These are phyloP conservation scores for Holothuria glaberrima DNA, from an alignment of 35 echinoderm and acorn worm species.

Conservation along the genomic window DNA sequence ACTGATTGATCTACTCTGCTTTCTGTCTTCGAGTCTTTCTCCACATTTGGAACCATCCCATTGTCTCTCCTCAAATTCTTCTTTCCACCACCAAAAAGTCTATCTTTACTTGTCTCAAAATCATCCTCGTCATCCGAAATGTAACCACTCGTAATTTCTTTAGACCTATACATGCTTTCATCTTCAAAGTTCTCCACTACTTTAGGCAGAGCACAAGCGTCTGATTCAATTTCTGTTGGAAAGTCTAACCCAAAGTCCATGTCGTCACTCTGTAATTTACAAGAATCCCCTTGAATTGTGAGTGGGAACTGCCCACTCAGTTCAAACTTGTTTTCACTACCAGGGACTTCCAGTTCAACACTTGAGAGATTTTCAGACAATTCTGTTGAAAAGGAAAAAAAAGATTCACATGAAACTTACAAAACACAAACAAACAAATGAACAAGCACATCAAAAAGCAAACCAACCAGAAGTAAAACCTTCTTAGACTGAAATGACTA, in stretches of 20 bases:
- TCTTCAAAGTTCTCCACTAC: background rate
- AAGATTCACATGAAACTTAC: background rate
- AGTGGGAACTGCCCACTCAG: background rate
- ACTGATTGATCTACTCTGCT: background rate
- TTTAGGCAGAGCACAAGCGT: background rate
- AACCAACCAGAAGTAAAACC: too few species aligned
- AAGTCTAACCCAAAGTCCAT: slow-evolving; percentile 29
- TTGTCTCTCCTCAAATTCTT: background rate
- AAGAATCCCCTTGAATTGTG: background rate
- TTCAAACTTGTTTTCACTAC: background rate
- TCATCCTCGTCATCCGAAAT: slow-evolving; percentile 25
- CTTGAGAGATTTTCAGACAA: background rate
- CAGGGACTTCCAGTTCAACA: background rate
- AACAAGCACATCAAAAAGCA: too few species aligned
- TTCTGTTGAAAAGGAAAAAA: background rate
- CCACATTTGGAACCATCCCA: slow-evolving; percentile 13
- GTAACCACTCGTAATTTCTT: background rate
- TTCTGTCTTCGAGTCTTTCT: slow-evolving; percentile 4
- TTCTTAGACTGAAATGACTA: too few species aligned
- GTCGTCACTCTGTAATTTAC: background rate
- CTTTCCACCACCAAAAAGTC: background rate
- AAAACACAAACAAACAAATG: background rate
- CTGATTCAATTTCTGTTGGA: slow-evolving; percentile 30
- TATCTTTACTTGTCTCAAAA: background rate
- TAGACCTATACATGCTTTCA: too few species aligned